phyloP scores from a whole-genome alignment of 1,140 invertebrate genomes.

The Euschistus heros region DNA sequence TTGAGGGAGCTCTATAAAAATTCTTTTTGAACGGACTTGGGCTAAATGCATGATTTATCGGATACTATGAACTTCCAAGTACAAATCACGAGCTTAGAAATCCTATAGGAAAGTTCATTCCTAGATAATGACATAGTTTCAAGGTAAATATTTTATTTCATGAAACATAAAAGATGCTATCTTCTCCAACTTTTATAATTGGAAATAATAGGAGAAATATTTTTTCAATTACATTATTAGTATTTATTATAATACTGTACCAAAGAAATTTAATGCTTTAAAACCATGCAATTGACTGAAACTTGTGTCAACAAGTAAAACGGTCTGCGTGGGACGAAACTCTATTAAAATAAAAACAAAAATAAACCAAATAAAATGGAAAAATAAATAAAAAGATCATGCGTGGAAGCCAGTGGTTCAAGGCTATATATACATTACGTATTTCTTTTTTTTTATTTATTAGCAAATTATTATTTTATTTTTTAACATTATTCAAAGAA shows the following conservation, averaged over 20 bases:
- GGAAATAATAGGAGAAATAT: too few species aligned
- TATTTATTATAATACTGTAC: background rate
- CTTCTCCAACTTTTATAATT: too few species aligned
- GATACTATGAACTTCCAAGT: background rate
- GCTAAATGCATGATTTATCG: too few species aligned
- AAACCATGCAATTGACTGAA: conserved; percentile 15
- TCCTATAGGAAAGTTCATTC: too few species aligned
- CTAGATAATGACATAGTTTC: too few species aligned
- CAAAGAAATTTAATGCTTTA: background rate
- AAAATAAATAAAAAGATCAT: conserved; percentile 2
- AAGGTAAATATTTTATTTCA: too few species aligned
- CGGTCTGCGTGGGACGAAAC: conserved; percentile 14
- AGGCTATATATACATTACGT: conserved; percentile 21
- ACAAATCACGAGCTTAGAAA: background rate
- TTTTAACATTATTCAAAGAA: background rate
- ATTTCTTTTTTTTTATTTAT: background rate
- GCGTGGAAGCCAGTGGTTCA: conserved; percentile 18
- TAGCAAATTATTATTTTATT: too few species aligned
- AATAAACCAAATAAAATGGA: background rate
- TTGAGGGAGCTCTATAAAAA: too few species aligned
- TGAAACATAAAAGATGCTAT: too few species aligned
- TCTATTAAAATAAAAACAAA: background rate
- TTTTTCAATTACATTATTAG: too few species aligned
- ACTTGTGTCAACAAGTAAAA: conserved; percentile 10
- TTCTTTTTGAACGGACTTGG: too few species aligned